Evolutionary conservation across 2,797 vertebrate species (phyloP).

Genomic region (Dromococcyx pavoninus): DNA sequence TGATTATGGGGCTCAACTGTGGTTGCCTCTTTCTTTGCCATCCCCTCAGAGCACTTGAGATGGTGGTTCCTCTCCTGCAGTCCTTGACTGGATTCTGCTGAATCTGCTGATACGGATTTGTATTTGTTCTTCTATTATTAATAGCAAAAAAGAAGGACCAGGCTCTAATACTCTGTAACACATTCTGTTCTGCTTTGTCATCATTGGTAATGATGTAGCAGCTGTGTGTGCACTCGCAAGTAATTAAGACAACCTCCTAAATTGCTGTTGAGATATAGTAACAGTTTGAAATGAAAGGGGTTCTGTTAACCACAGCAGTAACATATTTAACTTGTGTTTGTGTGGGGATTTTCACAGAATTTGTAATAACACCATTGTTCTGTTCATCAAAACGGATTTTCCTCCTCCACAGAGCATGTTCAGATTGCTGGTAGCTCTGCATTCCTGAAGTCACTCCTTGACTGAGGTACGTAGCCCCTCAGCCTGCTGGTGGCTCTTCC

Average conservation of each 20-base stretch:
- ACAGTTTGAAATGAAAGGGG: not conserved
- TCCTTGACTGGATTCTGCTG: not conserved
- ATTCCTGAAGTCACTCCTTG: slow-evolving; percentile 76
- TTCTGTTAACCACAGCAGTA: not conserved
- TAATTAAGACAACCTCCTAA: not conserved
- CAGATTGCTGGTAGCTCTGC: slow-evolving; percentile 56
- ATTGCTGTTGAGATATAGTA: not conserved
- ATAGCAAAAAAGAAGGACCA: not conserved
- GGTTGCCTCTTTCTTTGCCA: not conserved
- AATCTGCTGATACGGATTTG: not conserved
- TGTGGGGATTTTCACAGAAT: not conserved
- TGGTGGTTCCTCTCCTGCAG: not conserved
- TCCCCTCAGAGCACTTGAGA: not conserved
- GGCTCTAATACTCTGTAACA: not conserved
- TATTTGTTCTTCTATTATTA: not conserved
- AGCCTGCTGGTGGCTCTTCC: fast-evolving
- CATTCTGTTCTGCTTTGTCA: not conserved
- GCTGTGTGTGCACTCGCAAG: not conserved
- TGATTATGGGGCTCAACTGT: not conserved
- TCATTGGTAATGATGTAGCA: not conserved
- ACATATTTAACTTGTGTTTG: not conserved
- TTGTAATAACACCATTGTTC: not conserved
- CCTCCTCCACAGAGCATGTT: slow-evolving; percentile 46
- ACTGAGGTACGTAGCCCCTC: slow-evolving; percentile 37
- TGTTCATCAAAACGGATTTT: not conserved